A percentile compares a stretch with the other conserved stretches of the same genome.
Conservation (phyloP, 2,888 invertebrate genomes). For the Pristionchus mayeri region DNA sequence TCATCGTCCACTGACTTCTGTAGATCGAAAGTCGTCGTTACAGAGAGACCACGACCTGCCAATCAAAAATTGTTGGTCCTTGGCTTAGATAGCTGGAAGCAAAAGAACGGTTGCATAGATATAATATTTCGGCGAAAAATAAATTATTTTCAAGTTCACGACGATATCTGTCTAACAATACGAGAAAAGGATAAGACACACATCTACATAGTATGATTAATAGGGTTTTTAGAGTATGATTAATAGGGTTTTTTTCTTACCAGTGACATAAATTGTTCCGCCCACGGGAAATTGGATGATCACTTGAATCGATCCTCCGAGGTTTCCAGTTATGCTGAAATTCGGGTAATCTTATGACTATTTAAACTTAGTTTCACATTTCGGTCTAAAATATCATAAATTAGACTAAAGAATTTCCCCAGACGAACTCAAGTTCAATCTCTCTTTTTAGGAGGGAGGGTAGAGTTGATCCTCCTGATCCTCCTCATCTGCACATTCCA, state of each 20-base stretch:
- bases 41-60: constrained; percentile 63
- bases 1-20: constrained; percentile 67
- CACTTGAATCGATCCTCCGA: constrained; percentile 66
- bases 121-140: too few relatives aligned
- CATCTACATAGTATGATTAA: background rate
- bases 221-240: background rate
- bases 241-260: constrained; percentile 42
- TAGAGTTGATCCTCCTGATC: background rate
- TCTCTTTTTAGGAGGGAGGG: background rate
- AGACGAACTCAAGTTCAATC: constrained; percentile 10
- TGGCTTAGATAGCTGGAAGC: too few relatives aligned
- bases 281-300: constrained; percentile 64
- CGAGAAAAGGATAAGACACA: too few relatives aligned
- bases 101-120: background rate
- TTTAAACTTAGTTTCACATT: background rate
- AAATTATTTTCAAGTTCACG: too few relatives aligned
- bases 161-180: too few relatives aligned
- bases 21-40: constrained; percentile 63
- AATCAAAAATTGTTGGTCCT: background rate
- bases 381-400: background rate
- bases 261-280: constrained; percentile 63
- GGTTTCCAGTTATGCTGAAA: constrained; percentile 63
- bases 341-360: background rate
- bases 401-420: background rate
- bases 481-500: constrained; percentile 5